A percentile compares a stretch with the other conserved stretches of the same genome.
Evolutionary conservation across 2,113 vertebrate species (phyloP).

Genomic region (Melanerpes formicivorus): DNA sequence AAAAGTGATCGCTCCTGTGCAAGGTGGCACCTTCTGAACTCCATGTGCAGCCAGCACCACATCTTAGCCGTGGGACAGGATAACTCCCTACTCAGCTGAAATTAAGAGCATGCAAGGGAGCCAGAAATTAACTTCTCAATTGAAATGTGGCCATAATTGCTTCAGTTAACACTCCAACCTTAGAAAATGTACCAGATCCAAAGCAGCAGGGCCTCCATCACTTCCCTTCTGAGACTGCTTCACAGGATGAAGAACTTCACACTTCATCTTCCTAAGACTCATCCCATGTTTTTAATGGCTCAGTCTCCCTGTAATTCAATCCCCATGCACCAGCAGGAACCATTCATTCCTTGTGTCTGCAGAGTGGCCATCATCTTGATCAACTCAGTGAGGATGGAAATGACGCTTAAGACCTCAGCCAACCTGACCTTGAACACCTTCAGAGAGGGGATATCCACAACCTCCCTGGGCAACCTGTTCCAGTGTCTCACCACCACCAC

Average conservation of each 20-base stretch:
- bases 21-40: background rate
- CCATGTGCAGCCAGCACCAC: accelerated
- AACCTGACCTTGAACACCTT: too few relatives aligned
- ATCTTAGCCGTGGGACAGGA: background rate
- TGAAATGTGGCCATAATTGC: background rate
- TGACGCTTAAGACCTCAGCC: background rate
- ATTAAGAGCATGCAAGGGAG: background rate
- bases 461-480: too few relatives aligned
- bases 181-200: background rate
- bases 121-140: background rate
- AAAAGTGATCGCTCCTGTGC: background rate
- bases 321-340: background rate
- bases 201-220: background rate
- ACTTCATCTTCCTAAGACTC: background rate
- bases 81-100: background rate
- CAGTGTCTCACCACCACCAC: too few relatives aligned
- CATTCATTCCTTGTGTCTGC: background rate
- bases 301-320: background rate
- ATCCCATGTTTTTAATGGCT: background rate
- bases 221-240: background rate
- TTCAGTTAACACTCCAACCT: background rate
- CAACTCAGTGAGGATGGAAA: background rate
- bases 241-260: background rate
- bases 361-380: background rate
- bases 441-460: too few relatives aligned